Base-by-base conservation (phyloP, 2,888 invertebrate species). In the Drosophila neonasuta region DNA sequence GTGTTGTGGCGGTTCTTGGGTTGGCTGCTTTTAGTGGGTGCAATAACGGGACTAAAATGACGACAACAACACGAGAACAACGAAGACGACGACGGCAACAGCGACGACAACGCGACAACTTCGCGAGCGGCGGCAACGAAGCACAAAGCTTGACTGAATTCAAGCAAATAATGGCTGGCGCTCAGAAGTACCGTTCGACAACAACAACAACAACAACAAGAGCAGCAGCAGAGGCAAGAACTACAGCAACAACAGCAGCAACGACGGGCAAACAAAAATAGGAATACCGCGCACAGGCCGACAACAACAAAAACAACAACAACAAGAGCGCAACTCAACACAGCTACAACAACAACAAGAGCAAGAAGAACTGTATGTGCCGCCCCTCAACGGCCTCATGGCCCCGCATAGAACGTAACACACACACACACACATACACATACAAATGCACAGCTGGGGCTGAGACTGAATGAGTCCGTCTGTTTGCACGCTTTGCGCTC, bases 141-240 rank as follows among this genome's bases (percentile, higher is more conserved):
- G 83, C 80, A 82, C 87, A 86, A 83, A 83, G 83, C 87, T 87
- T 83, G 87, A 83, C 86, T 83, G 83, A 83, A 85, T 81, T 80
- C 74, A 70, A 82, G 80, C 83, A 80, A 80, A 78, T 80, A 80
- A 68, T 68, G 64, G 70, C 62, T 79, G 70, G 79, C 81, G 81
- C 86, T 81, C 86, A 86, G 76, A 81, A 86, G 81, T 86, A 81
- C 81, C 81, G 86, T 86, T 81, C 79, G 62, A 62, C 76, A 81
- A 80, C 80, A 86, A 70, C 72, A 66, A 45, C 48, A 76, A 15
- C 44, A 66, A 45, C 48, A 76, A 15, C 44, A 59, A 17, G 34
- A 65, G 34, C 52, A 69, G 11, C 24, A 29, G 11, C 29, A 60
- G 10, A 46, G 42, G 29, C 54, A 45, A 1, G 56, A 60, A 5